These are phyloP conservation scores for Rhea americana DNA, from an alignment of 2,113 vertebrate genomes.

Conservation along the genomic window DNA sequence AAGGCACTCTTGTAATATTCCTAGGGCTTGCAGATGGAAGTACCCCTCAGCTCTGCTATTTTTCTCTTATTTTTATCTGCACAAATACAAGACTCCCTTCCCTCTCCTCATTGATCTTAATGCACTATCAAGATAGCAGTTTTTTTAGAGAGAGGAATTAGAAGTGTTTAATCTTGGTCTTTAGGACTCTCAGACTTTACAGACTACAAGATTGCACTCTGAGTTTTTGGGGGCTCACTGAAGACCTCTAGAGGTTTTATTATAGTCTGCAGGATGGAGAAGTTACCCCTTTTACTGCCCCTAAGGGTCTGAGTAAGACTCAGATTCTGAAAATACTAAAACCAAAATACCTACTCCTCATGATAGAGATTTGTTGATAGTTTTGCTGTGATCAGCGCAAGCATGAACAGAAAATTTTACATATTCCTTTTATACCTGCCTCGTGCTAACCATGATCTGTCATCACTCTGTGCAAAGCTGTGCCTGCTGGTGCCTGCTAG, in stretches of 20 bases:
- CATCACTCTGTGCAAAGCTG: not conserved
- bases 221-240: not conserved
- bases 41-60: not conserved
- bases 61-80: not conserved
- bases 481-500: not conserved
- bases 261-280: not conserved
- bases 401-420: not conserved
- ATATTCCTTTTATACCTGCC: not conserved
- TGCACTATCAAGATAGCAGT: not conserved
- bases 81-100: not conserved
- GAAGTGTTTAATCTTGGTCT: not conserved
- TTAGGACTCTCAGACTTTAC: not conserved
- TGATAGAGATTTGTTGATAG: rapidly evolving
- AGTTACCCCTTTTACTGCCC: not conserved
- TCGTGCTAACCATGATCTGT: not conserved
- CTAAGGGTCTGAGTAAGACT: not conserved
- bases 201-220: not conserved
- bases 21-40: not conserved
- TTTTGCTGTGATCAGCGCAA: not conserved
- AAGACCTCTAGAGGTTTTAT: not conserved
- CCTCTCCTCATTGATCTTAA: not conserved
- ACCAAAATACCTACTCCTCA: not conserved
- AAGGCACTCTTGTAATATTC: not conserved
- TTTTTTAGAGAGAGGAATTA: not conserved
- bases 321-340: not conserved